Evolutionary conservation across 2,888 invertebrate genomes (phyloP), one percentile per base, ranked within the genome.

Genomic region (Eupithecia exiguata): DNA sequence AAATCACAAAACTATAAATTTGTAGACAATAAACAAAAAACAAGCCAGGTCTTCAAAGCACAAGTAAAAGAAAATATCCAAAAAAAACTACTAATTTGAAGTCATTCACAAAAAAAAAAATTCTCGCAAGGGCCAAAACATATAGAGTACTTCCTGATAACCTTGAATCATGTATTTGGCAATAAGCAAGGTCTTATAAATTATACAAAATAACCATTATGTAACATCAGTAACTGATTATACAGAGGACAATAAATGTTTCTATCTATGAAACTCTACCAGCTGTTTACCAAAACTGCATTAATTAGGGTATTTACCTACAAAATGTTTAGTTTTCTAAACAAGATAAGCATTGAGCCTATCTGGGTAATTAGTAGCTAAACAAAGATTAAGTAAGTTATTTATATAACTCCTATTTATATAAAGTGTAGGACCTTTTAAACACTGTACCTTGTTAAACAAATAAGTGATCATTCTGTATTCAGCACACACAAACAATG

Each of bases 401-500:
- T 49, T 49, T 21, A 53, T 21, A 53, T 21, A 21, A 53, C 21
- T 10, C 53, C 10, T 53, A 53, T 21, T 53, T 12, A 21, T 5
- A n/a, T 6, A 18, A 49, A n/a, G 21, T 53, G 21, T 21, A 53
- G 21, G 21, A 53, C 21, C 21, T 53, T 21, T 21, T 21, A 21
- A 53, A 53, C 12, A 53, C 10, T 53, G 49, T 49, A 49, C 10
- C 49, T 49, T n/a, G n/a, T 49, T 49, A 9, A 49, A n/a, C n/a
- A n/a, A n/a, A 49, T 49, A n/a, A n/a, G 49, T 49, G 10, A 49
- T n/a, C 46, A 46, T 40, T 18, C 49, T 49, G n/a, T 49, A 21
- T 49, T 49, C n/a, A 49, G 49, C 49, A n/a, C 49, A 49, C n/a
- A 21, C n/a, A 49, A 49, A 49, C n/a, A 49, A 53, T 21, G 53